Evolutionary conservation across 35 echinoderm and acorn worm species (phyloP).

Genomic region (Hemicentrotus pulcherrimus): DNA sequence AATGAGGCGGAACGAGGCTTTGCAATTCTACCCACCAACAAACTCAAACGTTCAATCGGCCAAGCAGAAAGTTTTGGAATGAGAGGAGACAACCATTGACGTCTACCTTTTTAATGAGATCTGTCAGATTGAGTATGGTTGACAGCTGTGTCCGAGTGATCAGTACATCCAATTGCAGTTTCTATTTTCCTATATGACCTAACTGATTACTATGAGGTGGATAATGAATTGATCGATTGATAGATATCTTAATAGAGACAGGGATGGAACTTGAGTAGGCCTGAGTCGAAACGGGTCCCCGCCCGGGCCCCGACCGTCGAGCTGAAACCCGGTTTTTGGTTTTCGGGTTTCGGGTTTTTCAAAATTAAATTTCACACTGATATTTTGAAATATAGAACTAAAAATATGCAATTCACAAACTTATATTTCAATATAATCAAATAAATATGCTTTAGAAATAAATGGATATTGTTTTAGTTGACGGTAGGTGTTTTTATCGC

Average conservation of each 20-base stretch:
- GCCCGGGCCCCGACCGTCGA: no score
- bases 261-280: neutral
- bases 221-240: neutral
- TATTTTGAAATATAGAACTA: no score
- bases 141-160: neutral
- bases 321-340: no score
- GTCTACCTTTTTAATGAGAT: slow-evolving; percentile 5
- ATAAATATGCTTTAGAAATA: no score
- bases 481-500: no score
- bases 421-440: no score
- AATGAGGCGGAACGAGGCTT: neutral
- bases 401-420: no score
- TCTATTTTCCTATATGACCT: slow-evolving; percentile 1
- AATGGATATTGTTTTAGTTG: no score
- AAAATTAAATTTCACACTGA: no score
- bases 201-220: neutral
- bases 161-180: neutral
- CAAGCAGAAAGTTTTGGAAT: neutral
- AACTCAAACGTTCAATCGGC: neutral
- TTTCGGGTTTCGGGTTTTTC: no score
- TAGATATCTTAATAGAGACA: neutral
- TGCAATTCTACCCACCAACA: slow-evolving; percentile 9
- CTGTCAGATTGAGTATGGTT: neutral
- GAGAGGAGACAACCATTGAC: neutral
- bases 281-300: no score